Evolutionary conservation across 2,797 vertebrate genomes (phyloP), one percentile per base, ranked within the genome.

Genomic region (Sebastes kiyomatsui): DNA sequence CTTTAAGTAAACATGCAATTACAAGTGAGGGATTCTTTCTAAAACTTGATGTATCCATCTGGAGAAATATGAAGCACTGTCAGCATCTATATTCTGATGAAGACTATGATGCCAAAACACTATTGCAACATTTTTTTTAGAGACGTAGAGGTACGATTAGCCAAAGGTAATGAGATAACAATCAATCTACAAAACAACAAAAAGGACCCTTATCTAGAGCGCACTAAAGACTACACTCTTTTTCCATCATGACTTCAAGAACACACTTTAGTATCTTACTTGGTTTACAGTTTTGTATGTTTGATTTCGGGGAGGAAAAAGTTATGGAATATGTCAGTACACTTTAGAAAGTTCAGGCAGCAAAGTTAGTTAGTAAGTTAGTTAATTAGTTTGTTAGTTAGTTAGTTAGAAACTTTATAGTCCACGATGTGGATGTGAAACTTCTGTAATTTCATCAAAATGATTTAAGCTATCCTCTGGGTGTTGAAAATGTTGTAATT

Each of bases 391-490:
- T 27, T 5, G 56, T 60, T 60, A 11, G 28, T 61, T 61, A 30
- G 58, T n/a, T 61, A 32, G 28, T n/a, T 33, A 61, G 28, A 32
- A 12, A 56, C 6, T 2, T 4, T 22, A n/a, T 12, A 1, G 62
- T 23, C 33, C 62, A 16, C 4, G 13, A 38, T 65, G 18, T 38
- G 33, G 33, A 65, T 38, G 12, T 64, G 12, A 35, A 62, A 75
- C 77, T 59, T 27, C 49, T 71, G 62, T 71, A 33, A 65, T 86
- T 85, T 49, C n/a, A 68, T 84, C 46, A 82, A 82, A 88, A 64
- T 20, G 22, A 38, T 28, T 52, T 67, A 6, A 79, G 81, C 77
- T 72, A 9, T 28, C 18, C 69, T 77, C 13, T 30, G 9, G 14
- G 10, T 18, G 64, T 75, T 75, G 5, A 42, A 78, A 61, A 77